phyloP scores from a whole-genome alignment of 2,113 vertebrate genomes.

The Pelvicachromis taeniatus region DNA sequence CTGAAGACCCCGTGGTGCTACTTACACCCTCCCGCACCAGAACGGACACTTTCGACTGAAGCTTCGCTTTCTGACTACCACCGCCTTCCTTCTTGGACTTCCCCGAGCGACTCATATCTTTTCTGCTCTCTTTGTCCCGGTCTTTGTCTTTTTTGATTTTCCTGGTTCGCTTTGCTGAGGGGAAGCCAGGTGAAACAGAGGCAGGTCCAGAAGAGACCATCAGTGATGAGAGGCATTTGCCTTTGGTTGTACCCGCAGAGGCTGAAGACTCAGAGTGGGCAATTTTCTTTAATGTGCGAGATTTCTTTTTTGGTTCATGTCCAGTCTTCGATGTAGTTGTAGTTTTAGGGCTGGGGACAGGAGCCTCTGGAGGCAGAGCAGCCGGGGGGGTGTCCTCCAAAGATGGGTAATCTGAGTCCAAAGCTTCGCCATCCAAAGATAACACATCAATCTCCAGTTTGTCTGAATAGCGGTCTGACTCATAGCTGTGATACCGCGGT shows the following conservation, averaged over 20 bases:
- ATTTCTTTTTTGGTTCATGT: conserved; percentile 69
- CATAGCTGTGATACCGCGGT: conserved; percentile 61
- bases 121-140: conserved; percentile 60
- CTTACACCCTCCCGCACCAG: conserved; percentile 89
- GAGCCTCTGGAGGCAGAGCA: conserved; percentile 54
- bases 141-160: conserved; percentile 71
- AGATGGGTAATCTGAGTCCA: conserved; percentile 79
- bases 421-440: conserved; percentile 76
- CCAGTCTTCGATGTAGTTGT: conserved; percentile 55
- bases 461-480: conserved; percentile 70
- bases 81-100: conserved; percentile 69
- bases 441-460: conserved; percentile 70
- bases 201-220: conserved; percentile 48
- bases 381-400: conserved; percentile 73
- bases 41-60: conserved; percentile 91
- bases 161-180: conserved; percentile 48
- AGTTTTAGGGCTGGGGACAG: conserved; percentile 57
- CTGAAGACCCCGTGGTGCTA: conserved; percentile 79
- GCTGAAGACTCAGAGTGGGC: conserved; percentile 50
- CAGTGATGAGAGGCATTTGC: conserved; percentile 63
- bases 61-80: conserved; percentile 79
- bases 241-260: conserved; percentile 58
- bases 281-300: conserved; percentile 64
- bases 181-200: conserved; percentile 3
- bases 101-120: conserved; percentile 56